Evolutionary conservation across 2,797 vertebrate genomes (phyloP).

Genomic region (Microctenopoma steveboyesi): DNA sequence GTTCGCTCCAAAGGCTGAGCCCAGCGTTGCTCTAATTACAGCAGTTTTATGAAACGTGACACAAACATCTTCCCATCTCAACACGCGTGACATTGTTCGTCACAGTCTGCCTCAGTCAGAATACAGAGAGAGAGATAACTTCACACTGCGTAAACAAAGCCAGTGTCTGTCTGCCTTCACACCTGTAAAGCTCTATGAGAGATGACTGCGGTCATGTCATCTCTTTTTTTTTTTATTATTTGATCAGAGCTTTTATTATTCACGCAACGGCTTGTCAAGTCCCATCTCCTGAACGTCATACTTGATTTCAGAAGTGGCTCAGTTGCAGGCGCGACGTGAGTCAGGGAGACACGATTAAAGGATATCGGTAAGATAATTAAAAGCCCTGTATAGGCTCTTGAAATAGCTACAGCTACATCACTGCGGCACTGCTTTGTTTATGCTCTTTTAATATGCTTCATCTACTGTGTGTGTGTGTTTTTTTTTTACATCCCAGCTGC

Average conservation of each 20-base stretch:
- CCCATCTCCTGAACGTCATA: conserved; percentile 60
- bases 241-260: conserved; percentile 5
- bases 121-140: neutral
- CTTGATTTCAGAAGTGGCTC: conserved; percentile 63
- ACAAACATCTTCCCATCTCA: neutral
- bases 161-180: neutral
- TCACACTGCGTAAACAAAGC: neutral
- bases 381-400: conserved; percentile 51
- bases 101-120: neutral
- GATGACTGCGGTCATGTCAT: neutral
- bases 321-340: conserved; percentile 44
- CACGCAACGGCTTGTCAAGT: conserved; percentile 54
- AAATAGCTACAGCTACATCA: conserved; percentile 45
- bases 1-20: neutral
- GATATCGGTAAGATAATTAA: conserved; percentile 59
- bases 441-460: neutral
- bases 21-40: neutral
- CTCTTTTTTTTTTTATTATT: conserved; percentile 2
- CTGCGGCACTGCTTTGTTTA: conserved; percentile 20
- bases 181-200: conserved; percentile 7
- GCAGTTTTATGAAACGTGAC: neutral
- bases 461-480: neutral
- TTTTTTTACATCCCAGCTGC: neutral
- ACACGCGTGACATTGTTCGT: neutral
- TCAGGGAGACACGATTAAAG: conserved; percentile 58